Percentiles rank a stretch among this genome's conserved stretches.
Evolutionary conservation across 2,113 vertebrate species (phyloP).

Genomic region (Scolopax mira): DNA sequence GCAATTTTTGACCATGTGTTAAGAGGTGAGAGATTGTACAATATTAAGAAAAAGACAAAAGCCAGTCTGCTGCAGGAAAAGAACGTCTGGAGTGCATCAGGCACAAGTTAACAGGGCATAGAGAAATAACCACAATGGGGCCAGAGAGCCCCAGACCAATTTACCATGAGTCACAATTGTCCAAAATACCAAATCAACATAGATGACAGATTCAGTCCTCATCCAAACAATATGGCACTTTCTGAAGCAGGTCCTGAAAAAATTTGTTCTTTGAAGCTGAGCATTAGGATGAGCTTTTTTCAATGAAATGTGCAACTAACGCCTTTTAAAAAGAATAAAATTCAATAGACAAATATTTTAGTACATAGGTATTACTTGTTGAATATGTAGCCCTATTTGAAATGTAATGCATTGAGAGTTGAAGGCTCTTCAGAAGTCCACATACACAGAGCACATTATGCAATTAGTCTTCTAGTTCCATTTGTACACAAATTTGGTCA

Average conservation of each 20-base stretch:
- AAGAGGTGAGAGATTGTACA: not conserved
- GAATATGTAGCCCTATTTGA: not conserved
- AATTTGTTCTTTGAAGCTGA: not conserved
- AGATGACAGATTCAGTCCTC: not conserved
- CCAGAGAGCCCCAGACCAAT: not conserved
- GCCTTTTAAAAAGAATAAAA: not conserved
- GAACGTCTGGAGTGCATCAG: not conserved
- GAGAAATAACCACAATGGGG: not conserved
- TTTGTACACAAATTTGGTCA: not conserved
- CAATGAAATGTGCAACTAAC: not conserved
- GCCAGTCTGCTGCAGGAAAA: not conserved
- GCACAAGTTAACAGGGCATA: not conserved
- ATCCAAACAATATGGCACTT: not conserved
- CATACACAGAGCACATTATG: not conserved
- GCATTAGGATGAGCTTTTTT: not conserved
- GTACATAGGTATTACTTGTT: not conserved
- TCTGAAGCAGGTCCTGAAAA: not conserved
- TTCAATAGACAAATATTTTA: not conserved
- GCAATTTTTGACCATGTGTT: not conserved
- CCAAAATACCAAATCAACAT: not conserved
- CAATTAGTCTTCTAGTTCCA: not conserved
- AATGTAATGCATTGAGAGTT: fast-evolving
- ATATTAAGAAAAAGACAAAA: slow-evolving; percentile 23
- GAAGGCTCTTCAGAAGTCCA: not conserved
- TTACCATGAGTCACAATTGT: not conserved